Conservation (phyloP, 2,797 vertebrate genomes). For the Betta splendens region DNA sequence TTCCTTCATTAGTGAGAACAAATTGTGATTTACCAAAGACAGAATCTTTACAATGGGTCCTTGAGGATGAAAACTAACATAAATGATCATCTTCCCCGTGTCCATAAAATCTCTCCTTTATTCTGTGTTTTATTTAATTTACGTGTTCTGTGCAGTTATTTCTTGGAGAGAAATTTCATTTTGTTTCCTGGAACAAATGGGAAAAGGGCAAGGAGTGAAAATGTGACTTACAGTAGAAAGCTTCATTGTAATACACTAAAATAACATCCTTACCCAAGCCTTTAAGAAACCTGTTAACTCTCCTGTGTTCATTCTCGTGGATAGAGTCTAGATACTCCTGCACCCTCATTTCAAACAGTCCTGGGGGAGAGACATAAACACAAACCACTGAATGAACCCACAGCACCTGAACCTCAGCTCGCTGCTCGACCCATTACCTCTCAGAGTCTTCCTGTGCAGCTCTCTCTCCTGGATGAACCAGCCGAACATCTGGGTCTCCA, state of each 20-base stretch:
- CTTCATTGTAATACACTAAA: slow-evolving; percentile 3
- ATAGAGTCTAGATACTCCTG: slow-evolving; percentile 96
- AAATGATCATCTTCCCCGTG: neutral
- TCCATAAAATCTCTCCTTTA: neutral
- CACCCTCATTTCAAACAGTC: slow-evolving; percentile 94
- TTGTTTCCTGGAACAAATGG: slow-evolving; percentile 86
- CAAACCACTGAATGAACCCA: neutral
- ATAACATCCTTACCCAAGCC: slow-evolving; percentile 88
- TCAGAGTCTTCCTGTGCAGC: slow-evolving; percentile 86
- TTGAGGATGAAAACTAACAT: neutral
- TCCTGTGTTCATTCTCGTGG: slow-evolving; percentile 90
- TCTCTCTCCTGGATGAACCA: slow-evolving; percentile 95
- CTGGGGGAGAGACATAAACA: slow-evolving; percentile 71
- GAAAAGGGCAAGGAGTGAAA: slow-evolving; percentile 7
- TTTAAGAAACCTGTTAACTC: slow-evolving; percentile 95
- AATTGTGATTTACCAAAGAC: neutral
- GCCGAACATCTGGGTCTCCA: slow-evolving; percentile 97
- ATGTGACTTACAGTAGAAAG: neutral
- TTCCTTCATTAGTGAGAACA: slow-evolving; percentile 1
- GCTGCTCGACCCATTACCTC: slow-evolving; percentile 75
- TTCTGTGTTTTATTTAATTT: neutral
- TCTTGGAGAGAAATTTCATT: slow-evolving; percentile 98
- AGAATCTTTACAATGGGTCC: neutral
- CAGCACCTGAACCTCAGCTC: neutral
- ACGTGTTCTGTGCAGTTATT: slow-evolving; percentile 61